Percentiles rank a stretch among this genome's conserved stretches.
phyloP scores from a whole-genome alignment of 2,797 vertebrate genomes.

The Atherinosoma microstoma region DNA sequence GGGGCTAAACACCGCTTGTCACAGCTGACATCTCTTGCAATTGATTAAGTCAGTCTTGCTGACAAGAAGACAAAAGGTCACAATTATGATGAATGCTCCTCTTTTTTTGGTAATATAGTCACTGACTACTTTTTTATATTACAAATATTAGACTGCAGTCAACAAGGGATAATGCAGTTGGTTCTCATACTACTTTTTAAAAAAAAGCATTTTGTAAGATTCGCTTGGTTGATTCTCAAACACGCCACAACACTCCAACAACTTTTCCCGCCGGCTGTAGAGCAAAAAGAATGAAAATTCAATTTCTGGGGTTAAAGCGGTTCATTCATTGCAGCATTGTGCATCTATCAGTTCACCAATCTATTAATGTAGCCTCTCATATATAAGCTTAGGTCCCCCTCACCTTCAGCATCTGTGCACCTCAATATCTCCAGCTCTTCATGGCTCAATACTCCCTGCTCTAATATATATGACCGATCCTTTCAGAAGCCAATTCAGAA shows the following conservation, averaged over 20 bases:
- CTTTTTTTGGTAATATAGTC: slow-evolving; percentile 53
- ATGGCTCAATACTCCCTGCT: slow-evolving; percentile 69
- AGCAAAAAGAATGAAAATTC: slow-evolving; percentile 58
- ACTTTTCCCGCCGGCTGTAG: slow-evolving; percentile 36
- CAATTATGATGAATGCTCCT: slow-evolving; percentile 76
- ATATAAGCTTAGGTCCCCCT: slow-evolving; percentile 66
- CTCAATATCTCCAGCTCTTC: slow-evolving; percentile 68
- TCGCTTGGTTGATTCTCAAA: slow-evolving; percentile 39
- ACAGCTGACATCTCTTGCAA: slow-evolving; percentile 75
- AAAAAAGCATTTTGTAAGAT: slow-evolving; percentile 17
- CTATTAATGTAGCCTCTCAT: slow-evolving; percentile 74
- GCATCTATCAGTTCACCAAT: slow-evolving; percentile 71
- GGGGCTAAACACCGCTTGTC: slow-evolving; percentile 76
- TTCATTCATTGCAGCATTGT: slow-evolving; percentile 64
- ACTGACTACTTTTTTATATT: slow-evolving; percentile 22
- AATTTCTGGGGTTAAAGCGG: slow-evolving; percentile 54
- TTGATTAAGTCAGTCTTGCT: slow-evolving; percentile 78
- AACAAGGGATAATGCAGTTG: slow-evolving; percentile 19
- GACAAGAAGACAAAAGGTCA: slow-evolving; percentile 75
- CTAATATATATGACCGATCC: slow-evolving; percentile 79
- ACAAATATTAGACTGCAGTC: slow-evolving; percentile 48
- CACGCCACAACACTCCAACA: slow-evolving; percentile 25
- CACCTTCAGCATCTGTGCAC: slow-evolving; percentile 62
- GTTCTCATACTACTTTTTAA: slow-evolving; percentile 6
- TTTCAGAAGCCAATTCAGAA: slow-evolving; percentile 79